Evolutionary conservation across 92 coral and sea anemone species (phyloP), one percentile per base, ranked within the genome.

Genomic region (Palythoa grandiflora): DNA sequence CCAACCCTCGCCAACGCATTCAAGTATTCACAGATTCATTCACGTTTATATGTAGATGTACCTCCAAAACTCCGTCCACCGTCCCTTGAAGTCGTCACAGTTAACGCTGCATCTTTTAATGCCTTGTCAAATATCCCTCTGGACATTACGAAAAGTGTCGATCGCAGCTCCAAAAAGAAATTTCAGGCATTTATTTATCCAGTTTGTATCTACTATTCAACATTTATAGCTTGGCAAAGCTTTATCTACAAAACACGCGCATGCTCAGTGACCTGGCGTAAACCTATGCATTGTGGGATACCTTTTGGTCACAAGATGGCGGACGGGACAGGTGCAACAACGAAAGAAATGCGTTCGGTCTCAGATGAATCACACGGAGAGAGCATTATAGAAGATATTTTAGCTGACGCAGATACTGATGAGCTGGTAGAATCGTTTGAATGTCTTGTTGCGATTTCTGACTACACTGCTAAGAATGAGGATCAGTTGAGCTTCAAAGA

Each of bases 401-500:
- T 75, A 65, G 94, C 87, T 68, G 93, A 88, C 19, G 87, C 78
- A 35, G 93, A 90, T 77, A 73, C 85, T 3, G 75, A 53, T 70
- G 89, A 86, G 35, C 71, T 83, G 19, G 84, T 87, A 15, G 84
- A 89, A n/a, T 60, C 83, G 38, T 88, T 96, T 6, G 95, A 91
- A 68, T 75, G 55, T 50, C 90, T 92, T 47, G 87, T 97, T 20
- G 99, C 99, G 10, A 88, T 95, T 70, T 91, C 94, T 61, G 98
- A 97, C 79, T 97, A 90, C 91, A 55, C 20, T 15, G 96, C 94
- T 68, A 84, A 83, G 47, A 95, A 92, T 12, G 93, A 89, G 19
- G 94, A 91, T 54, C 99, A 97, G 86, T 47, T 97, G 84, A 93
- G 93, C 73, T 97, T 97, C 78, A 84, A 71, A 61, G 93, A 90